These are phyloP conservation scores for Malurus splendens DNA, from an alignment of 2,797 vertebrate genomes.

Conservation along the genomic window DNA sequence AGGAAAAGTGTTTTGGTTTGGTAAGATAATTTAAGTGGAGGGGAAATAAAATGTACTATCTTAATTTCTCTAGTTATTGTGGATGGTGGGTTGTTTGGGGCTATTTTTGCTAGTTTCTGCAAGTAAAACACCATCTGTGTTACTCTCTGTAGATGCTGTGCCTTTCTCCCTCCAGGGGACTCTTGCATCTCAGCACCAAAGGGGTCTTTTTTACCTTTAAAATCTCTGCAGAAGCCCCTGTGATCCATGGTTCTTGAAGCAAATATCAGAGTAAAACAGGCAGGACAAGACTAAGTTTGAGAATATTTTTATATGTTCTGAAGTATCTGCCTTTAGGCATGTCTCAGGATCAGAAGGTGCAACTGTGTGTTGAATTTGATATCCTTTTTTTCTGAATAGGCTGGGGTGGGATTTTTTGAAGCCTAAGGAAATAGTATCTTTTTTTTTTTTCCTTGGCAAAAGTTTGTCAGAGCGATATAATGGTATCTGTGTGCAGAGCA, in stretches of 20 bases:
- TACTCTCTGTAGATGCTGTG: not conserved
- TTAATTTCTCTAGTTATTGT: not conserved
- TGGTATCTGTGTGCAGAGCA: not conserved
- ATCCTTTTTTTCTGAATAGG: not conserved
- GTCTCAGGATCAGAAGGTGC: not conserved
- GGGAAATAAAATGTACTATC: not conserved
- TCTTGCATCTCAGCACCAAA: not conserved
- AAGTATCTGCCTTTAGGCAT: not conserved
- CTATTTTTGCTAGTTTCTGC: not conserved
- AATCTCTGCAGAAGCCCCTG: not conserved
- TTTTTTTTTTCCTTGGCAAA: not conserved
- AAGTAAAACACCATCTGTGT: not conserved
- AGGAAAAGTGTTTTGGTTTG: not conserved
- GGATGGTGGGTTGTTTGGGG: accelerated
- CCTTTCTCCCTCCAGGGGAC: not conserved
- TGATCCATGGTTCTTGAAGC: not conserved
- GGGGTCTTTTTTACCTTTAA: not conserved
- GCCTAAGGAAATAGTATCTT: not conserved
- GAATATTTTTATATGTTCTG: not conserved
- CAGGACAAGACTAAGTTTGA: not conserved
- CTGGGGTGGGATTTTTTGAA: not conserved
- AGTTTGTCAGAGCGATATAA: not conserved
- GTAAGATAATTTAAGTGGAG: not conserved
- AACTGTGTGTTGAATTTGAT: not conserved
- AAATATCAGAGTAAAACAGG: not conserved